A percentile compares a stretch with the other conserved stretches of the same genome.
phyloP scores from a whole-genome alignment of 2,888 invertebrate species.

The Tenthredo notha region DNA sequence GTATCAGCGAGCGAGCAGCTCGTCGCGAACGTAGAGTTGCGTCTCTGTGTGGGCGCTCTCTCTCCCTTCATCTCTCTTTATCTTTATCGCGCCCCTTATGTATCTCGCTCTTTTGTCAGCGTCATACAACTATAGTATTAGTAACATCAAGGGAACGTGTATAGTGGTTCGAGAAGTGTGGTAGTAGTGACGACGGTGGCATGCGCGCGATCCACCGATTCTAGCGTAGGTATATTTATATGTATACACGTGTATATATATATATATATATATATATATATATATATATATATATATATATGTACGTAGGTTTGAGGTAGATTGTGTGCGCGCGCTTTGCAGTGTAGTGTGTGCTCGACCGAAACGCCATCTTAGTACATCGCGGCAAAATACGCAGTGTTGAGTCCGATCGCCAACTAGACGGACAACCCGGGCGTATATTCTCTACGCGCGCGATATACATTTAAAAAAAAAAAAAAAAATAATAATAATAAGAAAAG shows the following conservation, averaged over 20 bases:
- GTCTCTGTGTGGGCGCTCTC: constrained; percentile 44
- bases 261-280: not conserved
- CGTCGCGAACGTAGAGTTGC: constrained; percentile 51
- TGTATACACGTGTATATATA: too few relatives aligned
- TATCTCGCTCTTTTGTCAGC: constrained; percentile 25
- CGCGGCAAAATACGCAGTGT: constrained; percentile 54
- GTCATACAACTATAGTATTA: not conserved
- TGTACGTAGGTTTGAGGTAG: not conserved
- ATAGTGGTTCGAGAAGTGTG: not conserved
- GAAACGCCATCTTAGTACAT: constrained; percentile 54
- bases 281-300: not conserved
- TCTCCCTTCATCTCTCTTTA: constrained; percentile 4
- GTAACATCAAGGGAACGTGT: not conserved
- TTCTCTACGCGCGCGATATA: not conserved
- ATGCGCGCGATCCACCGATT: constrained; percentile 47
- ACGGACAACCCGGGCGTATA: constrained; percentile 40
- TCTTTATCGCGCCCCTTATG: not conserved
- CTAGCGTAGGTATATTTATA: not conserved
- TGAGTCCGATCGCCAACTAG: constrained; percentile 52
- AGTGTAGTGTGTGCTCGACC: constrained; percentile 45
- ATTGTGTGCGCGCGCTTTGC: constrained; percentile 14
- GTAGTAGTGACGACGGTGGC: constrained; percentile 18
- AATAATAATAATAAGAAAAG: too few relatives aligned
- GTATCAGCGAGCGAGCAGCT: constrained; percentile 36
- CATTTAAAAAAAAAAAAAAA: not conserved